Percentiles rank a stretch among this genome's conserved stretches.
Evolutionary conservation across 2,888 invertebrate species (phyloP).

Genomic region (Eupithecia pulchellata): DNA sequence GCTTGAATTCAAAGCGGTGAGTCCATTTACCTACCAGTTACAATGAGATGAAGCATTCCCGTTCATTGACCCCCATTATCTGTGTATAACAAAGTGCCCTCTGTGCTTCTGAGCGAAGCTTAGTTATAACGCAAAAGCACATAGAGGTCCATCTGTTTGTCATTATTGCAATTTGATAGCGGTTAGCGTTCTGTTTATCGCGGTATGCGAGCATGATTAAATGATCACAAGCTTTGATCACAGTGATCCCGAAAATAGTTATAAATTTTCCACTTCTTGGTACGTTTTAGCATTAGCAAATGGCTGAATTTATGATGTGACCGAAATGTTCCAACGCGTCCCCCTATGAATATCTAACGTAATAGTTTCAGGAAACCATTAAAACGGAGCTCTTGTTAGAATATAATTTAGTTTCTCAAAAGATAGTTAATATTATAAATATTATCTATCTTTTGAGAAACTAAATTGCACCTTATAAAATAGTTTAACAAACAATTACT

Average conservation of each 20-base stretch:
- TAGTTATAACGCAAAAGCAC: slow-evolving; percentile 53
- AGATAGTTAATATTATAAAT: no score
- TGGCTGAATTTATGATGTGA: neutral
- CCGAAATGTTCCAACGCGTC: neutral
- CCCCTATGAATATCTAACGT: slow-evolving; percentile 27
- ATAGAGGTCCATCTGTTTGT: slow-evolving; percentile 51
- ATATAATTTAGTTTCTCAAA: neutral
- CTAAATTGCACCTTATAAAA: no score
- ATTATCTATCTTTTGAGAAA: no score
- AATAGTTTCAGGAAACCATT: slow-evolving; percentile 16
- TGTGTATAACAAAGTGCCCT: slow-evolving; percentile 59
- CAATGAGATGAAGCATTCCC: slow-evolving; percentile 51
- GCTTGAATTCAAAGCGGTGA: slow-evolving; percentile 44
- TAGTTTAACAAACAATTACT: no score
- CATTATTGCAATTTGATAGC: slow-evolving; percentile 48
- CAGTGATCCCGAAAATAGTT: neutral
- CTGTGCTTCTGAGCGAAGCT: slow-evolving; percentile 53
- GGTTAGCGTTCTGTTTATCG: slow-evolving; percentile 25
- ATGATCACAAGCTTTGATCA: neutral
- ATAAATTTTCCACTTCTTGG: neutral
- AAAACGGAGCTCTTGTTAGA: neutral
- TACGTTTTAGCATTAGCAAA: neutral
- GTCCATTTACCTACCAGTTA: slow-evolving; percentile 45
- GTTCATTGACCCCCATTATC: slow-evolving; percentile 61
- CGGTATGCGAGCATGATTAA: slow-evolving; percentile 11